Base-by-base conservation (phyloP, 1,140 invertebrate genomes). In the Delia radicum region DNA sequence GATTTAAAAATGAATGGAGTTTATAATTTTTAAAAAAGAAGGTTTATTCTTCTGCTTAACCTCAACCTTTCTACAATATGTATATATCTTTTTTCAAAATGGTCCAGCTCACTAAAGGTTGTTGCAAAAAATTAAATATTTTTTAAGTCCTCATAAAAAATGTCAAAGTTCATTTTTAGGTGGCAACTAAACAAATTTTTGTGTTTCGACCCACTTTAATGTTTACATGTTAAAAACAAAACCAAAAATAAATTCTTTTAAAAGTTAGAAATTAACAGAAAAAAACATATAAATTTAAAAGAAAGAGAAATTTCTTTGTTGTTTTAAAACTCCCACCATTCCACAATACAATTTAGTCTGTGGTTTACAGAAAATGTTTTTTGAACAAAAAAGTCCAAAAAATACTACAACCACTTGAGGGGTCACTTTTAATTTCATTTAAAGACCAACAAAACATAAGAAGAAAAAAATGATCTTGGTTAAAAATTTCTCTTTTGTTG, bases 271-370 rank as follows among this genome's bases (percentile, higher is more conserved):
- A n/a, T n/a, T n/a, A n/a, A n/a, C 33, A n/a, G n/a, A n/a, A n/a
- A n/a, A n/a, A n/a, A n/a, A n/a, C n/a, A n/a, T n/a, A 55, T 55
- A 55, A 55, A 55, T 55, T 55, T 8, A 3, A 21, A 55, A 55
- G 48, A 55, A 55, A 55, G 48, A 55, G 48, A 55, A 55, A 55
- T 55, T 55, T 55, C 48, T 55, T 18, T 55, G 37, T 55, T 55
- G 8, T 21, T 55, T 55, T 55, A 5, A 21, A 55, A 55, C 48
- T 55, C 48, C 48, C 48, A 55, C 48, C 48, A 24, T 10, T 55
- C n/a, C n/a, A 21, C 48, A 42, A 21, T 21, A 55, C n/a, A 55
- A 55, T 8, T 42, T 55, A 7, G 48, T 55, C 24, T 55, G 21
- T 55, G n/a, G n/a, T n/a, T n/a, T n/a, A n/a, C n/a, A n/a, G n/a